Percentiles rank a stretch among this genome's conserved stretches.
These are phyloP conservation scores for Thumatha senex DNA, from an alignment of 2,888 invertebrate genomes.

Conservation along the genomic window DNA sequence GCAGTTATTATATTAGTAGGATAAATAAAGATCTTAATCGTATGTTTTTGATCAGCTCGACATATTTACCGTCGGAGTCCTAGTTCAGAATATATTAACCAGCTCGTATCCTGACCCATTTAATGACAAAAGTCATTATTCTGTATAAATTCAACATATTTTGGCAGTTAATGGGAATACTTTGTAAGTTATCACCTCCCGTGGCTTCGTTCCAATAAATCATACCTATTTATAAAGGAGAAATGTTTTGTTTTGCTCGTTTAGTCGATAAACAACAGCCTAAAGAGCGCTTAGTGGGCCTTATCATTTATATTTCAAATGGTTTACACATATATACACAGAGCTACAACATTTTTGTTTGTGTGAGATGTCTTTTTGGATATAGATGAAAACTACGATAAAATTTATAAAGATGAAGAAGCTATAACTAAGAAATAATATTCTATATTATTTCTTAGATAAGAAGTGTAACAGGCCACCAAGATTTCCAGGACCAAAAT, in stretches of 20 bases:
- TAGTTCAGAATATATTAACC: neutral
- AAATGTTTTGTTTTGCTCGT: neutral
- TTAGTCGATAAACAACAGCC: neutral
- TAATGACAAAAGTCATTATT: neutral
- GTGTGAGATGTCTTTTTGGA: neutral
- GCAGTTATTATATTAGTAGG: neutral
- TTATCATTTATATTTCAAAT: neutral
- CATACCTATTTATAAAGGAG: neutral
- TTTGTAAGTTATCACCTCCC: conserved; percentile 11
- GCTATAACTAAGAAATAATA: too few species aligned
- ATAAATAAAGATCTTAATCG: neutral
- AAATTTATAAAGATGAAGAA: too few species aligned
- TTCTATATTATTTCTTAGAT: too few species aligned
- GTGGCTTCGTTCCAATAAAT: conserved; percentile 9
- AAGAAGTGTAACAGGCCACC: too few species aligned
- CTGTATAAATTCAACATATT: conserved; percentile 4
- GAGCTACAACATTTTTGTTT: neutral
- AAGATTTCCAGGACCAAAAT: too few species aligned
- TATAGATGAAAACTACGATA: too few species aligned
- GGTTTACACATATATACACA: neutral
- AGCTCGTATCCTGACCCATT: neutral
- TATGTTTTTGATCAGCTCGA: neutral
- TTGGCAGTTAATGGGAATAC: conserved; percentile 13
- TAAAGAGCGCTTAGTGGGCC: neutral
- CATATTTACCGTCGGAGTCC: neutral